Evolutionary conservation across 2,113 vertebrate species (phyloP).

Genomic region (Ptychochromis oligacanthus): DNA sequence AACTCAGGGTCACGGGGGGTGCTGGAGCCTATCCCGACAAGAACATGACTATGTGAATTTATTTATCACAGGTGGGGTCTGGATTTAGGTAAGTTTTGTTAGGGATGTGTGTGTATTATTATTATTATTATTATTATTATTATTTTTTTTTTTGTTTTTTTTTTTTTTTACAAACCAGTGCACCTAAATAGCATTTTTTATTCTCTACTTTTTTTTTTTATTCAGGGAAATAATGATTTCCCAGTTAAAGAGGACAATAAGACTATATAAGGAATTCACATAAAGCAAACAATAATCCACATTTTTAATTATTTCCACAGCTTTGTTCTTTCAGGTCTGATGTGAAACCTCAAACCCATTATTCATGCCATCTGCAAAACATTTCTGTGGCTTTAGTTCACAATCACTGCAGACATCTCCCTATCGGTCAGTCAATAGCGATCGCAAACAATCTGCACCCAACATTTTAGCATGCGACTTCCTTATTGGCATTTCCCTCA

Average conservation of each 20-base stretch:
- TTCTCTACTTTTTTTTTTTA: neutral
- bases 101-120: neutral
- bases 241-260: neutral
- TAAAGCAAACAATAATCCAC: neutral
- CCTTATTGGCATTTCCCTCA: slow-evolving; percentile 74
- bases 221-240: neutral
- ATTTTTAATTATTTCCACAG: slow-evolving; percentile 1
- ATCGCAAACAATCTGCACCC: slow-evolving; percentile 74
- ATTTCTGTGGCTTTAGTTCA: slow-evolving; percentile 28
- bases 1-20: too few species aligned
- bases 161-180: neutral
- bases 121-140: neutral
- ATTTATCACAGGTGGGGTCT: too few species aligned
- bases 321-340: neutral
- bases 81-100: neutral
- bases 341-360: slow-evolving; percentile 44
- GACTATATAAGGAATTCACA: neutral
- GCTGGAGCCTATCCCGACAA: too few species aligned
- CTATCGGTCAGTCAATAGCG: slow-evolving; percentile 63
- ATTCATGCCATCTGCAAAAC: slow-evolving; percentile 43
- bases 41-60: neutral
- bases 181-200: neutral
- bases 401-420: slow-evolving; percentile 69
- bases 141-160: neutral
- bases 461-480: slow-evolving; percentile 21